Base-by-base conservation (phyloP, 2,888 invertebrate genomes). In the Amphiduros pacificus region DNA sequence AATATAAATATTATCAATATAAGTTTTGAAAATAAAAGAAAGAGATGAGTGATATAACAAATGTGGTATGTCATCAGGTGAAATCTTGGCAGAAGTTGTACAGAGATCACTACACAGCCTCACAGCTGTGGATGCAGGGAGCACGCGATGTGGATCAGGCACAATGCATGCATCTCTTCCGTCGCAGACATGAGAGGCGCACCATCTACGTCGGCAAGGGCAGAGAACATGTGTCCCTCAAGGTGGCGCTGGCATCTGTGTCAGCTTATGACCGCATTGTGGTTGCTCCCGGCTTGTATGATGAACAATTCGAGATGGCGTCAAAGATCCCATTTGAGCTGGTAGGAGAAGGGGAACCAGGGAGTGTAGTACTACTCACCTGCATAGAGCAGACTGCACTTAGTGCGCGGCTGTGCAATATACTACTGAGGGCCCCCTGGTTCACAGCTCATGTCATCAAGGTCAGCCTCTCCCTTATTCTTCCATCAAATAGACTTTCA, bases 401-500 rank as follows among this genome's bases (percentile, higher is more conserved):
- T 1, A 74, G 76, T 17, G 77, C 75, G 0, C 62, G 77, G 11
- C 67, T 77, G 36, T 74, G 75, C 64, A 77, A 77, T 55, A 65
- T 78, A 9, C 76, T 77, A n/a, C 71, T 78, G 41, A 64, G 74
- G 31, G 77, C 78, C 5, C 77, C 77, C 1, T 78, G 78, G 77
- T 77, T 77, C 66, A 77, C 77, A 5, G 74, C 73, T 60, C 76
- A 75, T 64, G 74, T 77, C 41, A 53, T 77, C 3, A 77, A 76
- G 74, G 77, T 77, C 62, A 67, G 67, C 20, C n/a, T 44, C n/a
- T n/a, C n/a, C n/a, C n/a, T n/a, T n/a, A n/a, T n/a, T n/a, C n/a
- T n/a, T n/a, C n/a, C n/a, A n/a, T n/a, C n/a, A n/a, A n/a, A n/a
- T n/a, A n/a, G n/a, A n/a, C n/a, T n/a, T n/a, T n/a, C n/a, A n/a